A percentile compares a stretch with the other conserved stretches of the same genome.
Evolutionary conservation across 1,140 invertebrate species (phyloP).

Genomic region (Drosophila bocqueti): DNA sequence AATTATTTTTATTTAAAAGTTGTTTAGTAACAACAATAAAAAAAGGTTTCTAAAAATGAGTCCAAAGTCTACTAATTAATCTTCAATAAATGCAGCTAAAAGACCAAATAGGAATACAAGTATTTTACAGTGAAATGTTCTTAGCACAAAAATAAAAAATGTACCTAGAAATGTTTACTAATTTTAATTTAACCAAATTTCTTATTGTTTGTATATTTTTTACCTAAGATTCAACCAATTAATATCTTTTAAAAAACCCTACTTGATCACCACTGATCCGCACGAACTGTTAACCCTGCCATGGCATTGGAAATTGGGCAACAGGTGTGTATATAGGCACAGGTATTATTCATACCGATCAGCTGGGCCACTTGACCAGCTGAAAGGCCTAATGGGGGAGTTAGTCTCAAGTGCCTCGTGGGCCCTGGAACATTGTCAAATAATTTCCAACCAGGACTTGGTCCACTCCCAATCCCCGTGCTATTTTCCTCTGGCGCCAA

Average conservation of each 20-base stretch:
- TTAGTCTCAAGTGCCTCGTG: conserved; percentile 31
- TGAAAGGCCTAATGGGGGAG: conserved; percentile 40
- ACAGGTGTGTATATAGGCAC: conserved; percentile 47
- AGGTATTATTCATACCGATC: neutral
- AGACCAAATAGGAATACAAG: neutral
- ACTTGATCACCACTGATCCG: conserved; percentile 10
- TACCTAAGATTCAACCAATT: neutral
- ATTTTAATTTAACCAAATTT: accelerated
- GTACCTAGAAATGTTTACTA: neutral
- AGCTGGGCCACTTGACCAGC: conserved; percentile 36
- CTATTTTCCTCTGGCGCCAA: conserved; percentile 65
- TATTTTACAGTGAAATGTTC: neutral
- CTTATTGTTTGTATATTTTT: neutral
- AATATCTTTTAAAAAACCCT: neutral
- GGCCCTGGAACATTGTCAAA: conserved; percentile 36
- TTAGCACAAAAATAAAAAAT: neutral
- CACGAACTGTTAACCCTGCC: conserved; percentile 9
- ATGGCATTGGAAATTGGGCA: conserved; percentile 28
- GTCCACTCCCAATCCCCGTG: conserved; percentile 3
- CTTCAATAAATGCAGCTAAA: neutral
- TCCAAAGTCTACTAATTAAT: neutral
- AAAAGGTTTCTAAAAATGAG: too few relatives aligned
- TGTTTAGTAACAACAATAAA: neutral
- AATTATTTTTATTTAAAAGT: neutral
- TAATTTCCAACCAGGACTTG: conserved; percentile 20